These are phyloP conservation scores for Oreocharis arfaki DNA, from an alignment of 2,113 vertebrate species.

Conservation along the genomic window DNA sequence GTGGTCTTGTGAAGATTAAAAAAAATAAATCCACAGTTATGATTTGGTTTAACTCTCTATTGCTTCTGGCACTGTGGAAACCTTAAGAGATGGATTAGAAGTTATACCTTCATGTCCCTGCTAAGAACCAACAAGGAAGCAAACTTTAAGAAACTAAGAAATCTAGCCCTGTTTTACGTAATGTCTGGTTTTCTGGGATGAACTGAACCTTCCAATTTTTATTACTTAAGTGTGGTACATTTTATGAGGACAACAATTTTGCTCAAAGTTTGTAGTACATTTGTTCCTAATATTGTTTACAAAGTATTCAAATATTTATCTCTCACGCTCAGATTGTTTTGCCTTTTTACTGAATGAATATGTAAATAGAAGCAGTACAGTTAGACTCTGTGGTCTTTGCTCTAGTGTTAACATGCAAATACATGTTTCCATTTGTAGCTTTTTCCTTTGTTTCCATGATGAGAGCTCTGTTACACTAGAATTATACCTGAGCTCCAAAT, in stretches of 20 bases:
- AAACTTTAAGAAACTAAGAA: background rate
- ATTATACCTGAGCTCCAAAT: background rate
- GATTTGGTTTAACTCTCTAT: background rate
- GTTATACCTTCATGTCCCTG: background rate
- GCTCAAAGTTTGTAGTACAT: background rate
- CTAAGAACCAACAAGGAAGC: background rate
- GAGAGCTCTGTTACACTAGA: background rate
- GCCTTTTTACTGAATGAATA: background rate
- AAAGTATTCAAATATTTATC: background rate
- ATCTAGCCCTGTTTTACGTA: rapidly evolving
- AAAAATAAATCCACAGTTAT: background rate
- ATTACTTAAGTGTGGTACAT: background rate
- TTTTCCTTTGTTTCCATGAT: background rate
- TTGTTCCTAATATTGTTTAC: background rate
- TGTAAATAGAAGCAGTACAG: background rate
- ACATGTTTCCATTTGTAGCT: background rate
- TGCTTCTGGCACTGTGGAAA: background rate
- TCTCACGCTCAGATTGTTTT: background rate
- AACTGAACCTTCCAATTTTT: background rate
- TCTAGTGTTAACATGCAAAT: background rate
- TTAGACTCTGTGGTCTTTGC: background rate
- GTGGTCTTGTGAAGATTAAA: background rate
- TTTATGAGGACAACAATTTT: background rate
- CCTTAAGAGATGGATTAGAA: background rate
- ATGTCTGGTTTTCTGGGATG: background rate